Evolutionary conservation across 2,888 invertebrate species (phyloP), one percentile per base, ranked within the genome.

Genomic region (Phragmatobia fuliginosa): DNA sequence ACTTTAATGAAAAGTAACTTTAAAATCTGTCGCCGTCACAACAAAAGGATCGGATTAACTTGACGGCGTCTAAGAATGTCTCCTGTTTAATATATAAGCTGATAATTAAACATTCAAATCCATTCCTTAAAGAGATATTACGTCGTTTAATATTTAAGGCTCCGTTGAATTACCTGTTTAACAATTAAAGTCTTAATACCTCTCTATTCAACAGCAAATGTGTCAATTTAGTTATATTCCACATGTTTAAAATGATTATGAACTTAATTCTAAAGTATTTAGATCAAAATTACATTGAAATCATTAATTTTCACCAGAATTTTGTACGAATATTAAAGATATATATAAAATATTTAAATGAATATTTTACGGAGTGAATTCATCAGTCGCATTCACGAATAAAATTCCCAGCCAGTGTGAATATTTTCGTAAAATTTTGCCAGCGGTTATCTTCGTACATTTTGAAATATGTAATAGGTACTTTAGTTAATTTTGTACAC

Each of bases 11-110:
- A 79, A 31, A 60, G 62, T 33, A 67, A 75, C 75, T 72, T 69
- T 66, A 45, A 2, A 75, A 73, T 45, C 61, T 31, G 58, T 67
- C 28, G 33, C 52, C 61, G 64, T 65, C 67, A 60, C 58, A 68
- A 75, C 75, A 80, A 76, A 67, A 60, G 77, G 49, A 67, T 65
- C 52, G 74, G 72, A 76, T 79, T 75, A 81, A 72, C 71, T 77
- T 67, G 64, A 58, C 75, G 28, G 68, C 68, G 62, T 77, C 73
- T 79, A 69, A 74, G 70, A 73, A 75, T 74, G 68, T 65, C 67
- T 62, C 68, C 62, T 73, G 71, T 74, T 76, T 82, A 80, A 83
- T 85, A 84, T 83, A 84, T 83, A 80, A 83, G 84, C 79, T 82
- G 85, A 82, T 82, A 79, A 83, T 83, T 81, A 71, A 78, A 74